Conservation (phyloP, 2,113 vertebrate species). For the Ammospiza nelsoni region DNA sequence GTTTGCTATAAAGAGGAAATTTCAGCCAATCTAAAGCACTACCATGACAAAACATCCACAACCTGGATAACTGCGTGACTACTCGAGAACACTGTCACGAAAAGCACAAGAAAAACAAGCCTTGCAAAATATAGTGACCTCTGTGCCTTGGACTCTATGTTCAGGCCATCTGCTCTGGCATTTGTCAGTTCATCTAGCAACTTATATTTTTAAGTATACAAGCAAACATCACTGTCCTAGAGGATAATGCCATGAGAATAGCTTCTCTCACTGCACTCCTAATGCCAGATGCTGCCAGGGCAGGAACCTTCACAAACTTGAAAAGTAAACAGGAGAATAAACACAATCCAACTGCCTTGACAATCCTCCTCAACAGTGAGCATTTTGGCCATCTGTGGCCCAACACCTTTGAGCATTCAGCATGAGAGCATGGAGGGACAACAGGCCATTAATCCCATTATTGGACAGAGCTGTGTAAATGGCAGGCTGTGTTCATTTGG, state of each 20-base stretch:
- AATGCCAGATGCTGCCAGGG: background rate
- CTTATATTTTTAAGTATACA: background rate
- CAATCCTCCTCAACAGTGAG: background rate
- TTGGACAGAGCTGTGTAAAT: background rate
- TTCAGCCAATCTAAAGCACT: background rate
- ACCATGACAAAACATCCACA: background rate
- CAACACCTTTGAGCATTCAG: background rate
- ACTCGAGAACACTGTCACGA: background rate
- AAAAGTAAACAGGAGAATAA: constrained; percentile 12
- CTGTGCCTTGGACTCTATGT: background rate
- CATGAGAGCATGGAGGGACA: background rate
- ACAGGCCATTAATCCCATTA: background rate
- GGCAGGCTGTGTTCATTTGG: background rate
- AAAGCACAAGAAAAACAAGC: background rate
- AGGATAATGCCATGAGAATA: background rate
- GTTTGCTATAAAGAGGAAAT: background rate
- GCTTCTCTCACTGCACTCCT: background rate
- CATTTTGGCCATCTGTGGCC: background rate
- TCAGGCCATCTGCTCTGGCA: background rate
- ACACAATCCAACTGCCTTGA: background rate
- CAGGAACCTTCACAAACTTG: background rate
- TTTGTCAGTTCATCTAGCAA: background rate
- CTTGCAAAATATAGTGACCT: background rate
- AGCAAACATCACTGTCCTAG: background rate
- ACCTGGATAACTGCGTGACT: background rate